These are phyloP conservation scores for Drosophila lacteicornis DNA, from an alignment of 1,140 invertebrate genomes.

Conservation along the genomic window DNA sequence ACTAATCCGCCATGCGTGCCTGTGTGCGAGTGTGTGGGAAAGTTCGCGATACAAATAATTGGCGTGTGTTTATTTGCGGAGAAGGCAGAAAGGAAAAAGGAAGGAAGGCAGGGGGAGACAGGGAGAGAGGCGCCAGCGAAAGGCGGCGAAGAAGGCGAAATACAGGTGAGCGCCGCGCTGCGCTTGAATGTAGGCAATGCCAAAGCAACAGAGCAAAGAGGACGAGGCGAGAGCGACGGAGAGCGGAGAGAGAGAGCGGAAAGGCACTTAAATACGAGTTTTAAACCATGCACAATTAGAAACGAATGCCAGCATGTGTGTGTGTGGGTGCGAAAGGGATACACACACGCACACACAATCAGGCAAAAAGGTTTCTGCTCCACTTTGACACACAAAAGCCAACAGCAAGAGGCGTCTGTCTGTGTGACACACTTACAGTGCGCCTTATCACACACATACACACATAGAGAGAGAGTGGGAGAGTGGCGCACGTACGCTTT, in stretches of 20 bases:
- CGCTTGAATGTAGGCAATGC: slow-evolving; percentile 46
- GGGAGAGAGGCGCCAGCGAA: not conserved
- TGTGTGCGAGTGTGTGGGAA: slow-evolving; percentile 16
- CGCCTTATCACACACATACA: slow-evolving; percentile 23
- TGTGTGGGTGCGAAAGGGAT: slow-evolving; percentile 16
- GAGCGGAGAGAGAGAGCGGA: not conserved
- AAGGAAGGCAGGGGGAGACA: slow-evolving; percentile 5
- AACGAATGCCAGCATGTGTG: slow-evolving; percentile 15
- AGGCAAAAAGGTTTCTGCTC: slow-evolving; percentile 33
- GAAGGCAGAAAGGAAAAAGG: slow-evolving; percentile 19
- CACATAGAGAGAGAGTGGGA: not conserved
- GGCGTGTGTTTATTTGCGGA: slow-evolving; percentile 62
- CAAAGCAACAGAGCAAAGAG: slow-evolving; percentile 1
- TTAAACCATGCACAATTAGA: slow-evolving; percentile 51
- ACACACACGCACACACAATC: slow-evolving; percentile 33
- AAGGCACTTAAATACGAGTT: slow-evolving; percentile 35
- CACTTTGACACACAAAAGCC: slow-evolving; percentile 40
- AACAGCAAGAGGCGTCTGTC: slow-evolving; percentile 28
- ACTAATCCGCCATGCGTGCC: slow-evolving; percentile 1
- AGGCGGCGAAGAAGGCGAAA: slow-evolving; percentile 2
- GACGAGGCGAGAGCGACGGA: slow-evolving; percentile 1
- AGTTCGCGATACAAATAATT: slow-evolving; percentile 61
- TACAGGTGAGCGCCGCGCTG: slow-evolving; percentile 16
- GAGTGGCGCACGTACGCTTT: slow-evolving; percentile 32
- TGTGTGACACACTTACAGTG: slow-evolving; percentile 47